Base-by-base conservation (phyloP, 2,888 invertebrate species). In the Panzeria rudis region DNA sequence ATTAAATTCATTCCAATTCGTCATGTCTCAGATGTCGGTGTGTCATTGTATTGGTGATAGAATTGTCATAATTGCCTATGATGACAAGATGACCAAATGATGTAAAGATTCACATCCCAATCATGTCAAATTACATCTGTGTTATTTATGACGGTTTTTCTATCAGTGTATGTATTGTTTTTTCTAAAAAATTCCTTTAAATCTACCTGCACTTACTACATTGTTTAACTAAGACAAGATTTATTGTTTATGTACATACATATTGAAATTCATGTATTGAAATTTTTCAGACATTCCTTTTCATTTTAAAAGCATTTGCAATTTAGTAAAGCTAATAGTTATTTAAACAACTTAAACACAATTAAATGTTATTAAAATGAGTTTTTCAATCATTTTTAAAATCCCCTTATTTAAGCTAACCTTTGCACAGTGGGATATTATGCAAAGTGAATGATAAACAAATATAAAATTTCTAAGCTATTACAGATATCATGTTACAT, bases 271-370 rank as follows among this genome's bases (percentile, higher is more conserved):
- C n/a, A 47, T n/a, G 3, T 47, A 47, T 47, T 44, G 44, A 15
- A 44, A 3, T 17, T 7, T 47, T 47, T 17, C 17, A n/a, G 1
- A 47, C 8, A 47, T 17, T 47, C 17, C 13, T 20, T 13, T 52
- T 23, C 3, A 9, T 6, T 47, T 47, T 17, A 17, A 17, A 7
- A 47, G 6, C 13, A 47, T 47, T 17, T 52, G 3, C 11, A 23
- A 13, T 23, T 52, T 23, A 52, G 0, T 23, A 44, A 44, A 44
- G 9, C 20, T 8, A 20, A 17, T 17, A 25, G n/a, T 6, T 56
- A n/a, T n/a, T n/a, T n/a, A 8, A 25, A n/a, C 56, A 56, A n/a
- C n/a, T 56, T 29, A 56, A 56, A 29, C n/a, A 29, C 29, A 56
- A 56, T 56, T 56, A 29, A 15, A 2, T 29, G 9, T n/a, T n/a